Conservation (phyloP, 2,888 invertebrate species). For the Hermaeophaga mercurialis region DNA sequence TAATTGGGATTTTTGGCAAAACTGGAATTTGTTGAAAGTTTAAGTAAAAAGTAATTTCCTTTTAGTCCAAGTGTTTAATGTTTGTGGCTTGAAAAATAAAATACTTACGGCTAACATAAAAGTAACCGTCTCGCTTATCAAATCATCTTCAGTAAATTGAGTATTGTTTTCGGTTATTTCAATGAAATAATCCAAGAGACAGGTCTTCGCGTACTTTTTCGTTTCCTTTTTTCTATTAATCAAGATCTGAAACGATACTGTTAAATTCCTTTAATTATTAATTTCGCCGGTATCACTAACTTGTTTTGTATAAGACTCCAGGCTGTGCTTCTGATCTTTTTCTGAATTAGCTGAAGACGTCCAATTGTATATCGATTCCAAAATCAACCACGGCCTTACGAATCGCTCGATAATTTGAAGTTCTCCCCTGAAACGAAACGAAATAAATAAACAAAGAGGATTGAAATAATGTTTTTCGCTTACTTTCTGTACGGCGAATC, state of each 20-base stretch:
- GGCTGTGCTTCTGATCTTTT: conserved; percentile 59
- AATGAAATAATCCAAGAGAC: conserved; percentile 62
- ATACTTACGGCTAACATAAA: conserved; percentile 64
- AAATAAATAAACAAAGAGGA: too few species aligned
- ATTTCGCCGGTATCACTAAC: conserved; percentile 39
- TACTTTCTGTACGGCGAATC: conserved; percentile 65
- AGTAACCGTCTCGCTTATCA: conserved; percentile 65
- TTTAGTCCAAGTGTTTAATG: too few species aligned
- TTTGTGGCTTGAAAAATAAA: too few species aligned
- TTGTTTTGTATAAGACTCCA: conserved; percentile 58
- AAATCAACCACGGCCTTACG: conserved; percentile 63
- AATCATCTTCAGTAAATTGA: conserved; percentile 61
- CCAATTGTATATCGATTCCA: conserved; percentile 62
- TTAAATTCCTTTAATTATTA: neutral
- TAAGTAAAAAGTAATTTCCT: too few species aligned
- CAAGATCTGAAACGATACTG: conserved; percentile 32
- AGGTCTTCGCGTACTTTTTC: conserved; percentile 54
- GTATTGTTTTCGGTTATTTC: conserved; percentile 60
- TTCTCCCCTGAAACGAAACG: conserved; percentile 59
- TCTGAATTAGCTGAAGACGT: conserved; percentile 61
- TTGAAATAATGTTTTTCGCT: too few species aligned
- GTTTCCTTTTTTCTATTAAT: conserved; percentile 56
- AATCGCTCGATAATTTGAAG: conserved; percentile 60
- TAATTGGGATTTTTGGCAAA: too few species aligned
- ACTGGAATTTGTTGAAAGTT: too few species aligned